Evolutionary conservation across 2,888 invertebrate species (phyloP), one percentile per base, ranked within the genome.

Genomic region (Mythimna albipuncta): DNA sequence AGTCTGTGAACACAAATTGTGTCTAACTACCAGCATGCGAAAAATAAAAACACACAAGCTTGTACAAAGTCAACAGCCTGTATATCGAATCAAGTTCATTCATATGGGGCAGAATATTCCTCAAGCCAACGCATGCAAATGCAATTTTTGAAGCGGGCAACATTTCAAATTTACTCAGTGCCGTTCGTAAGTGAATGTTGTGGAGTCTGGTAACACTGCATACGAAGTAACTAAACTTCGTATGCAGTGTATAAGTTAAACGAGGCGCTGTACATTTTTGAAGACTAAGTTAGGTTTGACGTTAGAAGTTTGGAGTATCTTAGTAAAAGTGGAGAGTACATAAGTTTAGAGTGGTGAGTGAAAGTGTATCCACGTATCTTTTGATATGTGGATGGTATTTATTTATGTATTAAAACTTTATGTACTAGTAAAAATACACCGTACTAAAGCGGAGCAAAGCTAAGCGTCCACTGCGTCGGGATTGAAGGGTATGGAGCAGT

Each of bases 141-240:
- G 72, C 72, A 83, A 78, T 83, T 81, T 83, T 85, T 83, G 69
- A 83, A 75, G 71, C 72, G 2, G 69, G 69, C 26, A 75, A 69
- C 77, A 69, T 68, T 71, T 72, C 32, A 61, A 64, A 73, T 76
- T 70, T 66, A 75, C 73, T 83, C 70, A 63, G 67, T 64, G 35
- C 77, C 58, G 59, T 41, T 57, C 66, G 54, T 72, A 81, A 81
- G 74, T 84, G 71, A 82, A 63, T 73, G 61, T 64, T 81, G 72
- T 62, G 52, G 72, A 74, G 74, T 66, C 54, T 68, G 41, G 63
- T 47, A 70, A 55, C 64, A 72, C 69, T 59, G 52, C 19, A 66
- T 67, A 38, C 6, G 47, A 13, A 64, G 64, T 57, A 26, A 26
- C 26, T 26, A 26, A 26, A 26, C 26, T 26, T 26, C 26, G 26